Evolutionary conservation across 2,797 vertebrate genomes (phyloP), one percentile per base, ranked within the genome.

Genomic region (Thaleichthys pacificus): DNA sequence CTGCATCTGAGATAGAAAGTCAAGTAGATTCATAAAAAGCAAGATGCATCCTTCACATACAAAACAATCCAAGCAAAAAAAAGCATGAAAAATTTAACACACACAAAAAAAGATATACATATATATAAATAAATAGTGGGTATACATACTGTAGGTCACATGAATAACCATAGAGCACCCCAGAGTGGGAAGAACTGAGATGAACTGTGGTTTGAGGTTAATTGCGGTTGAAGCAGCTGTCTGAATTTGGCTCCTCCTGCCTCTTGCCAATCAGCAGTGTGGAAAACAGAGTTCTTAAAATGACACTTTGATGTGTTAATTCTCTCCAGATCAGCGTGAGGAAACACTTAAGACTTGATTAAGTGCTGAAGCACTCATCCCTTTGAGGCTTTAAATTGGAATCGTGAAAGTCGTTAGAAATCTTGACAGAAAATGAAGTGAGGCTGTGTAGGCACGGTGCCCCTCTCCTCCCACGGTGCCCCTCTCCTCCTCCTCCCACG

Each of bases 281-380:
- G 7, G 26, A 54, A 56, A 28, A 56, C 38, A 66, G 22, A 17
- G 65, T n/a, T 49, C 22, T 22, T 49, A 38, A 21, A 28, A 66
- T 8, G 42, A 66, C 32, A 66, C 42, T 26, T 66, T 66, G 66
- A 54, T 38, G 63, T 12, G n/a, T n/a, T 11, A 66, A 47, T 66
- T 66, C 35, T 66, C 63, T 19, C 19, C 22, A 21, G 63, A 66
- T 30, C 19, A 24, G 32, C 11, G 32, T 21, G 28, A 71, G 42
- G 24, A 63, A 63, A 42, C 51, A 26, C 17, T 63, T 22, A 26
- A 49, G 35, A 71, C 38, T 5, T 70, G 56, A 49, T 47, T 42
- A 60, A 28, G 35, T 17, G 57, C 22, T 62, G 17, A 49, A 62
- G n/a, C 9, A 61, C 21, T 8, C 32, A 3, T 35, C 21, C 26